These are phyloP conservation scores for Fundulus diaphanus DNA, from an alignment of 2,797 vertebrate genomes.

Conservation along the genomic window DNA sequence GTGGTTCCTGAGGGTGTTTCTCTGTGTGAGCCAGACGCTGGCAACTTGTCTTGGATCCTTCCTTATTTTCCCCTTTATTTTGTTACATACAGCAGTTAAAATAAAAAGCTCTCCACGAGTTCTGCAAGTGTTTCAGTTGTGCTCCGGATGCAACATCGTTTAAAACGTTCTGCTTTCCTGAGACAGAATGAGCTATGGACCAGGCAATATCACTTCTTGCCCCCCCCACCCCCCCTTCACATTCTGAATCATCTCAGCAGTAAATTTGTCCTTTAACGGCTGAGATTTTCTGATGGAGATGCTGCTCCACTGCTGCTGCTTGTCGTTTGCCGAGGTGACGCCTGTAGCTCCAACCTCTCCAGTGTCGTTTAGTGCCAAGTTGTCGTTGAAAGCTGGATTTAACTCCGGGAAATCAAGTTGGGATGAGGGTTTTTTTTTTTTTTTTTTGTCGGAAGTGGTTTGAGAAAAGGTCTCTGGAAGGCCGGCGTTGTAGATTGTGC, in stretches of 20 bases:
- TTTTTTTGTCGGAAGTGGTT: constrained; percentile 2
- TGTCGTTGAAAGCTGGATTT: constrained; percentile 23
- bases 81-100: constrained; percentile 19
- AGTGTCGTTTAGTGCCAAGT: constrained; percentile 35
- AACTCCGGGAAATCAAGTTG: constrained; percentile 29
- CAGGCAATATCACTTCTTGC: constrained; percentile 64
- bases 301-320: constrained; percentile 22
- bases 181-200: constrained; percentile 66
- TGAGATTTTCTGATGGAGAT: constrained; percentile 9
- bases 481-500: constrained; percentile 48
- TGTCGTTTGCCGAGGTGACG: constrained; percentile 18
- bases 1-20: constrained; percentile 54
- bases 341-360: constrained; percentile 25
- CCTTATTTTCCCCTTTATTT: constrained; percentile 27
- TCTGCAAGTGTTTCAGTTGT: constrained; percentile 51
- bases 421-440: background rate
- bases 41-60: background rate
- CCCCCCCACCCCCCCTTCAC: constrained; percentile 19
- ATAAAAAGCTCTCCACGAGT: constrained; percentile 58
- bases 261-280: constrained; percentile 6
- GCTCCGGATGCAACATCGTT: background rate
- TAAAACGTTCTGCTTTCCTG: constrained; percentile 42
- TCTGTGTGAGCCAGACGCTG: constrained; percentile 1
- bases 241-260: constrained; percentile 40
- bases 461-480: constrained; percentile 71